Conservation (phyloP, 1,140 invertebrate genomes). For the Zaprionus nigranus region DNA sequence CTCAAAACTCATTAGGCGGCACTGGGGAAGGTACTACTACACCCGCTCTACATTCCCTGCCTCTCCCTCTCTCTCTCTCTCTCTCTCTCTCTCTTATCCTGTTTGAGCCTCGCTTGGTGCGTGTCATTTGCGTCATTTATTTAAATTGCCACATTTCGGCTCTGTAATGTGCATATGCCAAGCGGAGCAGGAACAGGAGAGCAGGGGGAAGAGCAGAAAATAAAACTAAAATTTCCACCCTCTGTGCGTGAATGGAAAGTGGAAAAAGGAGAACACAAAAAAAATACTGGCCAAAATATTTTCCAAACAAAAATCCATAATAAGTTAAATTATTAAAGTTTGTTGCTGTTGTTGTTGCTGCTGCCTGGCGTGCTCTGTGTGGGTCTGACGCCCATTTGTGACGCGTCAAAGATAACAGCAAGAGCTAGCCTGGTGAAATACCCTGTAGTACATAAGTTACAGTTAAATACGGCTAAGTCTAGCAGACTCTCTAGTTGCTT, state of each 20-base stretch:
- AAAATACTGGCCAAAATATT: constrained; percentile 56
- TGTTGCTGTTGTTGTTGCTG: constrained; percentile 39
- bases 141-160: constrained; percentile 79
- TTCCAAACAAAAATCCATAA: constrained; percentile 74
- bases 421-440: neutral
- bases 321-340: constrained; percentile 83
- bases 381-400: constrained; percentile 37
- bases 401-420: constrained; percentile 7
- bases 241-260: constrained; percentile 34
- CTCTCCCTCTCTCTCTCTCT: neutral
- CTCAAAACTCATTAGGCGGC: constrained; percentile 69
- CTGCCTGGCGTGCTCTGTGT: constrained; percentile 37
- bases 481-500: neutral
- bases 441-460: neutral
- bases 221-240: constrained; percentile 60
- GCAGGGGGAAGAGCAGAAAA: neutral
- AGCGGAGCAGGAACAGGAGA: neutral
- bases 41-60: neutral
- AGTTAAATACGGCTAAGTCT: neutral
- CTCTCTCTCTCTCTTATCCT: neutral
- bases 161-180: constrained; percentile 77
- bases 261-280: constrained; percentile 31
- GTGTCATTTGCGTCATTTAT: constrained; percentile 79
- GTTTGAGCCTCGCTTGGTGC: constrained; percentile 47
- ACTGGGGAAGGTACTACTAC: too few relatives aligned